phyloP scores from a whole-genome alignment of 2,113 vertebrate species.

The Callipepla californica region DNA sequence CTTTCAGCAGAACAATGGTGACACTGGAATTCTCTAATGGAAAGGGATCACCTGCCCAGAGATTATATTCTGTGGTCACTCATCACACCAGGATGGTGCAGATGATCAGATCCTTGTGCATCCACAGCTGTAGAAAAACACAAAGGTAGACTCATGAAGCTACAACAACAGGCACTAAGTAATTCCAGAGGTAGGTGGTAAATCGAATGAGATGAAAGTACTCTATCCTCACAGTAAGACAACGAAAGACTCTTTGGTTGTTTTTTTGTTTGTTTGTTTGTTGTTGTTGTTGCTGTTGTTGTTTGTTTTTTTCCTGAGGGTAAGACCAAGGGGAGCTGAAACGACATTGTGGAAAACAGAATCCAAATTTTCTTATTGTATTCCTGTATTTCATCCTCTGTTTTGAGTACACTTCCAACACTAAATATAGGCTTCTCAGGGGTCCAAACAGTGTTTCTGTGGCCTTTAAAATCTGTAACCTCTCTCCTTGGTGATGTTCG shows the following conservation, averaged over 20 bases:
- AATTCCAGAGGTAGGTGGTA: neutral
- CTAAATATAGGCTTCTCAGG: neutral
- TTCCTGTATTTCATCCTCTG: neutral
- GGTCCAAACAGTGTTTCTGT: neutral
- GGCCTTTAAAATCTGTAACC: neutral
- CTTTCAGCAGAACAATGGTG: neutral
- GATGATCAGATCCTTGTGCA: neutral
- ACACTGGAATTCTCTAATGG: fast-evolving
- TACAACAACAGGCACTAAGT: neutral
- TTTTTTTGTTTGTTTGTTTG: neutral
- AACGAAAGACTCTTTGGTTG: neutral
- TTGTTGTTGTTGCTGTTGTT: neutral
- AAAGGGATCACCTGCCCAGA: neutral
- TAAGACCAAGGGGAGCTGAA: neutral
- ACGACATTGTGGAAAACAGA: neutral
- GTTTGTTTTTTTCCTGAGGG: neutral
- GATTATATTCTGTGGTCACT: neutral
- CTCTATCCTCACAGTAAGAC: neutral
- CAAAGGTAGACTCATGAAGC: neutral
- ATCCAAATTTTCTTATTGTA: neutral
- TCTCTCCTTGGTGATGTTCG: neutral
- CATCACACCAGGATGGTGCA: fast-evolving
- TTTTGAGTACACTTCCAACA: neutral
- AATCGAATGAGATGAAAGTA: neutral
- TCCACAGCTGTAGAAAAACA: neutral